Evolutionary conservation across 2,797 vertebrate genomes (phyloP).

Genomic region (Micropoecilia bifurca): DNA sequence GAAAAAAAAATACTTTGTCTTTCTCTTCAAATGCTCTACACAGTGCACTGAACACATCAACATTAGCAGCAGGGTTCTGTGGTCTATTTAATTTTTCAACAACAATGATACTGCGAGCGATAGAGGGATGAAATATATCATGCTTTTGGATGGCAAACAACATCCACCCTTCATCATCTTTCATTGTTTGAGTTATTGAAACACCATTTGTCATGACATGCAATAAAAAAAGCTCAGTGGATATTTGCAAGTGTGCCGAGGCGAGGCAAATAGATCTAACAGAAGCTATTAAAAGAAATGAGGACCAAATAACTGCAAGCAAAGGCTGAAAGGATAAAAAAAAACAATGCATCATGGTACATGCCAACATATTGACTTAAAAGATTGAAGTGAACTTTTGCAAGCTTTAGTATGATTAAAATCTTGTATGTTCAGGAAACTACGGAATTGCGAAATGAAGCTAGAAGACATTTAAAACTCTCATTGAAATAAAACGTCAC

Average conservation of each 20-base stretch:
- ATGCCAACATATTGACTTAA: background rate
- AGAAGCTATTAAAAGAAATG: conserved; percentile 5
- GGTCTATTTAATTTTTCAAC: conserved; percentile 22
- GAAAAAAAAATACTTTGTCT: background rate
- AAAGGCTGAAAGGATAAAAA: background rate
- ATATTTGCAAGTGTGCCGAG: conserved; percentile 11
- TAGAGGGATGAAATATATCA: background rate
- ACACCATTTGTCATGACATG: conserved; percentile 10
- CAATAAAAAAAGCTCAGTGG: conserved; percentile 11
- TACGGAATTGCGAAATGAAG: background rate
- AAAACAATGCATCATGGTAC: background rate
- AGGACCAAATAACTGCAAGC: background rate
- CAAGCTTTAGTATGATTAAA: background rate
- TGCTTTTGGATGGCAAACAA: background rate
- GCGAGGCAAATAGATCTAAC: background rate
- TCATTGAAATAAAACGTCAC: conserved; percentile 45
- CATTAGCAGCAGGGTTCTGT: background rate
- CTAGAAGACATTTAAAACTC: background rate
- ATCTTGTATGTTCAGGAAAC: conserved; percentile 9
- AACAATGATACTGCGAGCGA: background rate
- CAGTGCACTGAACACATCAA: background rate
- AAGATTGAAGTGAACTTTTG: background rate
- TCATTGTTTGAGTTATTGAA: conserved; percentile 18
- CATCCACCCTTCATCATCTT: conserved; percentile 9
- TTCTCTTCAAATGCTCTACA: background rate